Evolutionary conservation across 2,888 invertebrate genomes (phyloP), one percentile per base, ranked within the genome.

Genomic region (Papilio elwesi): DNA sequence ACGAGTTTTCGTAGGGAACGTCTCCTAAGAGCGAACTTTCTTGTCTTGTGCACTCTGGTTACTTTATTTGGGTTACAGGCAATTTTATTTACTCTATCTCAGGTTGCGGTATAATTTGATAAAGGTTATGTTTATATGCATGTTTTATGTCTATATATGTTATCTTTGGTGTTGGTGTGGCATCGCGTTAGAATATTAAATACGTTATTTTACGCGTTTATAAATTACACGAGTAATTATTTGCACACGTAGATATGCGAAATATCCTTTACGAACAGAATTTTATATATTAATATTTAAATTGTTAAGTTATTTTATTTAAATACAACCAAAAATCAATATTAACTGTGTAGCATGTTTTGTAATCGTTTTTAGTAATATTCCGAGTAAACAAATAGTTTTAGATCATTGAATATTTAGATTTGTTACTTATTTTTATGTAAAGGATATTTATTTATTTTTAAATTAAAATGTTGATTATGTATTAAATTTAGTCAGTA

Each of bases 81-180:
- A 53, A 68, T 85, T 74, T 76, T 77, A 43, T 66, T 36, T 66
- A 74, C 15, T 69, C 52, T 65, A 55, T 78, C 74, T 83, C 77
- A 76, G 88, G 88, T 87, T 86, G 80, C 86, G 88, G 88, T 85
- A 81, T 81, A 79, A 83, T 81, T 79, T 76, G 77, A 80, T 80
- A 82, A 78, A 77, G 74, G 75, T 80, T 71, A 78, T 79, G 57
- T 76, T 76, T 75, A 73, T 79, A 76, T 81, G 76, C 81, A 80
- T 81, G 83, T 78, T 26, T 26, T 26, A 26, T 26, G 26, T 26
- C 26, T 26, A 26, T 26, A 26, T 73, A 79, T 74, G 76, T 80
- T 77, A 68, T 79, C 76, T 80, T 77, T 87, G 92, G 93, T 92
- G 92, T 91, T 93, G 93, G 93, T 91, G 87, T 92, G 93, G 91